Percentiles rank a stretch among this genome's conserved stretches.
These are phyloP conservation scores for Plemyria rubiginata DNA, from an alignment of 2,888 invertebrate species.

Conservation along the genomic window DNA sequence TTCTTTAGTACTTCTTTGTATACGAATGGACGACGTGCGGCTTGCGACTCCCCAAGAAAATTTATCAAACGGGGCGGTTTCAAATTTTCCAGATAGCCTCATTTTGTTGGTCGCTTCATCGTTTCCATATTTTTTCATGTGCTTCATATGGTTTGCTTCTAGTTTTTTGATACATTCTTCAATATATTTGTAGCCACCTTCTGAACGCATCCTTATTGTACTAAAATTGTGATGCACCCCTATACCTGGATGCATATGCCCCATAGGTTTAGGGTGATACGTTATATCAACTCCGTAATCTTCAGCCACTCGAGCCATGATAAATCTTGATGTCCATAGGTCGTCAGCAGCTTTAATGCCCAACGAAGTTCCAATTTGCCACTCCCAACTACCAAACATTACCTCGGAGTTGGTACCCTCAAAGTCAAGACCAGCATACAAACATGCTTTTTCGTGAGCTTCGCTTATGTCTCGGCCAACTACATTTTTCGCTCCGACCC, in stretches of 20 bases:
- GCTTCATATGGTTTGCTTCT: conserved; percentile 93
- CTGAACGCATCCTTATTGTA: conserved; percentile 92
- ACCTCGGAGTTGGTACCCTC: conserved; percentile 98
- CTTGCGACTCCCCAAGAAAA: conserved; percentile 96
- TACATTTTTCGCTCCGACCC: conserved; percentile 96
- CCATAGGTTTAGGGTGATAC: conserved; percentile 90
- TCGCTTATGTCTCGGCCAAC: conserved; percentile 97
- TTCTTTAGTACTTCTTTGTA: conserved; percentile 94
- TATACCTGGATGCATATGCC: conserved; percentile 93
- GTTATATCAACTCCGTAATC: conserved; percentile 91
- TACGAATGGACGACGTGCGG: conserved; percentile 95
- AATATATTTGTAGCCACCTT: conserved; percentile 90
- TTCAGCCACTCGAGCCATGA: conserved; percentile 93
- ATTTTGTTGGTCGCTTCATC: conserved; percentile 97
- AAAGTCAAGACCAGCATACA: conserved; percentile 97
- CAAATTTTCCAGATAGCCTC: conserved; percentile 96
- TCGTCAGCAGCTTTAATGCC: conserved; percentile 94
- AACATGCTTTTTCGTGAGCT: conserved; percentile 91
- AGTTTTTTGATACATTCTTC: conserved; percentile 96
- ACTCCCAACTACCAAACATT: conserved; percentile 97
- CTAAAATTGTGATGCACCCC: conserved; percentile 97
- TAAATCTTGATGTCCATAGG: conserved; percentile 93
- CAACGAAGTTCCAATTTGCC: conserved; percentile 94
- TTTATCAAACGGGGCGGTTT: conserved; percentile 97
- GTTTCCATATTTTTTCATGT: conserved; percentile 96